Base-by-base conservation (phyloP, 2,113 vertebrate species). In the Lathamus discolor region DNA sequence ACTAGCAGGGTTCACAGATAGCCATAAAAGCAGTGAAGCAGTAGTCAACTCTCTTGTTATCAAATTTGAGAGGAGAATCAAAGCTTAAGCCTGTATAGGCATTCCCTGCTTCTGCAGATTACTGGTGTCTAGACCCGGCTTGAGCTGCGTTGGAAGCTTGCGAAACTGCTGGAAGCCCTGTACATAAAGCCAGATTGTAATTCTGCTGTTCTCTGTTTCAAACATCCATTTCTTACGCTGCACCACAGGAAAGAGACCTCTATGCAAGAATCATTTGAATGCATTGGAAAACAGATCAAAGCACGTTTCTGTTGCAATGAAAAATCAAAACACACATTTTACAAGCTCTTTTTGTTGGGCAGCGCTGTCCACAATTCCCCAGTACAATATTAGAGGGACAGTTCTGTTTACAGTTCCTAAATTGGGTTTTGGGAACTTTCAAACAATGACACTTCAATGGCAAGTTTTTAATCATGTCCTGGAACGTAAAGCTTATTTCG, bases 281-380 rank as follows among this genome's bases (percentile, higher is more conserved):
- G 54, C 28, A 41, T 15, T 87, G 87, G 35, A 61, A 89, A 89
- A 55, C 33, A 73, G 77, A 87, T 89, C 15, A n/a, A 73, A n/a
- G 28, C 13, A 55, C 2, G 1, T 64, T 83, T 13, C 43, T 43
- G 8, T 44, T 61, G 49, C 59, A 77, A 3, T 29, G 52, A 57
- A 76, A 73, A 62, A 88, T 80, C 27, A 69, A 69, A 66, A 0
- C 22, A 37, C 15, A 17, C 7, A 1, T 48, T 78, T 74, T 80
- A 64, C 7, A 41, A 59, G 27, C 24, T 13, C 14, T 64, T 86
- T 61, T 43, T 86, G 10, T 68, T 84, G 82, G 48, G 51, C 33
- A 66, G 17, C 55, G 22, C 28, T 76, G 57, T n/a, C n/a, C 18
- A 13, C 0, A 0, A 10, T 82, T 37, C 7, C 41, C 35, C 57